Evolutionary conservation across 2,888 invertebrate species (phyloP), one percentile per base, ranked within the genome.

Genomic region (Torymus tubicola): DNA sequence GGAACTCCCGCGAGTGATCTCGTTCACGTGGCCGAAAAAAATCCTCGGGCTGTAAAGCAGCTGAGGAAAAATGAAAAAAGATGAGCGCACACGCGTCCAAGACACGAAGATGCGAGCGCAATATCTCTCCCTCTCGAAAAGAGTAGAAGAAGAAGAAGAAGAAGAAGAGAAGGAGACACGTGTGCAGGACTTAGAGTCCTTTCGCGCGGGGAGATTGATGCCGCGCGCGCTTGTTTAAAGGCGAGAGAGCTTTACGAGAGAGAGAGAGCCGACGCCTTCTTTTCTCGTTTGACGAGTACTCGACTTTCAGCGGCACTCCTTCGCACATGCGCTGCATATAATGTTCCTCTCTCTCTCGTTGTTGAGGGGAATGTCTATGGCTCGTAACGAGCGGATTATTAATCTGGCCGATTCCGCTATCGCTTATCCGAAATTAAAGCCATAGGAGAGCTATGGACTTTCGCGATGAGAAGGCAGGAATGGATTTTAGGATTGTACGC

Each of bases 11-110:
- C 61, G 12, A 31, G 16, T 16, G 69, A 55, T 65, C 31, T 52
- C 67, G 53, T 55, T 72, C 80, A 58, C 57, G 60, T 64, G 50
- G 79, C 65, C 58, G 74, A 78, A 84, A 82, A 67, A 67, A 74
- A 72, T 78, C 60, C 42, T 13, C 24, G 68, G 31, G 60, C 42
- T 55, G 31, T 16, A n/a, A 52, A 4, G 65, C 53, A 8, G 24
- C 12, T 8, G 42, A 60, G 12, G 42, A 63, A 63, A 68, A 67
- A 71, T 58, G 14, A 67, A 55, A 57, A 68, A 67, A 68, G n/a
- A 69, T 10, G 16, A 31, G 55, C 13, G 2, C 21, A 21, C 2
- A 21, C 21, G 53, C 4, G 31, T 10, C 18, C n/a, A 0, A n/a
- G 24, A 58, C 69, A 16, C 16, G 64, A 13, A 42, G 42, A 42